Conservation (phyloP, 2,888 invertebrate species). For the Dicranocentrus wangi region DNA sequence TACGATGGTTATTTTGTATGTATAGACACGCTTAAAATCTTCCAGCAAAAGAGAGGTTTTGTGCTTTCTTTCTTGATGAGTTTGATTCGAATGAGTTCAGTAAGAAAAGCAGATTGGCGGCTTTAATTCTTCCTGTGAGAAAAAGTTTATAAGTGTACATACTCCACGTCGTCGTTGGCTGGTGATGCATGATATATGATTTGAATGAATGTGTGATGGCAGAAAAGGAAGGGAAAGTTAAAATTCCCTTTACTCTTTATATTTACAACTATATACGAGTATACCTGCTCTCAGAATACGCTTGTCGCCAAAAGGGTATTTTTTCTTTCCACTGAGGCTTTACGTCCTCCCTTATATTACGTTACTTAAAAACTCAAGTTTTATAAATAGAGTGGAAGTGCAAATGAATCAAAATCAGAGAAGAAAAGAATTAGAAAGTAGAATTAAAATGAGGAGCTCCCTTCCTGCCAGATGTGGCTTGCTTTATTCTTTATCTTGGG, state of each 20-base stretch:
- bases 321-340: too few species aligned
- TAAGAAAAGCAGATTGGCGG: slow-evolving; percentile 44
- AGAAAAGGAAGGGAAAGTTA: slow-evolving; percentile 40
- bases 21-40: neutral
- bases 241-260: slow-evolving; percentile 26
- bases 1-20: neutral
- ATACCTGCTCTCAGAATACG: too few species aligned
- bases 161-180: neutral
- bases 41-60: slow-evolving; percentile 7
- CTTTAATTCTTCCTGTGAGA: slow-evolving; percentile 41
- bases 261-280: too few species aligned
- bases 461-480: slow-evolving; percentile 60
- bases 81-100: slow-evolving; percentile 41
- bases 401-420: slow-evolving; percentile 63
- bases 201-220: slow-evolving; percentile 33
- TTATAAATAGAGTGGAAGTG: slow-evolving; percentile 58
- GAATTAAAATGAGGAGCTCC: slow-evolving; percentile 61
- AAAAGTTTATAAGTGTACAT: slow-evolving; percentile 30
- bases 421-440: slow-evolving; percentile 60
- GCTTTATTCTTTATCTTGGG: slow-evolving; percentile 7
- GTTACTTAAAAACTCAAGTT: slow-evolving; percentile 57
- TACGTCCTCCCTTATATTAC: slow-evolving; percentile 53
- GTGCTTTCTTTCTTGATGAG: slow-evolving; percentile 10
- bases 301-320: too few species aligned
- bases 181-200: neutral